Evolutionary conservation across 2,888 invertebrate genomes (phyloP).

Genomic region (Drosophila phalerata): DNA sequence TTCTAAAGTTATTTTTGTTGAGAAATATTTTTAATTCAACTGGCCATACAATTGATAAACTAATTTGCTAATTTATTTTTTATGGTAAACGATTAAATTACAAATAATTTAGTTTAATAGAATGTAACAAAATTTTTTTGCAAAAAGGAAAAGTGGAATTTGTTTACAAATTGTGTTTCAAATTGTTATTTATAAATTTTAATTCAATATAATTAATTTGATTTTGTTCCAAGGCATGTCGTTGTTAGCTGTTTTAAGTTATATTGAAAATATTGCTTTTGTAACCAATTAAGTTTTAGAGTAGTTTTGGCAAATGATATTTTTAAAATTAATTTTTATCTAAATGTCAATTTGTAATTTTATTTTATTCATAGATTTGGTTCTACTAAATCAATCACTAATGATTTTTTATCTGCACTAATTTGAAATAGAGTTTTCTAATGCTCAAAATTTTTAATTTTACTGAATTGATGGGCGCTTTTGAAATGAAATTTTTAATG

Average conservation of each 20-base stretch:
- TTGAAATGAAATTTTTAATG: background rate
- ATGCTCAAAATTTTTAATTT: background rate
- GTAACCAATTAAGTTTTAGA: background rate
- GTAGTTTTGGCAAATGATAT: background rate
- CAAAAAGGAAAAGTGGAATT: background rate
- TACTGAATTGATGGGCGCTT: background rate
- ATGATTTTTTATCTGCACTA: background rate
- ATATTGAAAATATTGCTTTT: background rate
- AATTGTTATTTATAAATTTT: background rate
- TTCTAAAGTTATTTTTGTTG: background rate
- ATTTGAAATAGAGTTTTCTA: background rate
- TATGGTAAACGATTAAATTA: background rate
- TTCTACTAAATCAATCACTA: background rate
- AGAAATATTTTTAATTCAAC: background rate
- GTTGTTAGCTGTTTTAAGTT: background rate
- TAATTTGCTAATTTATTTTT: background rate
- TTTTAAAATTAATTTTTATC: background rate
- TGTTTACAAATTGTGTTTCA: background rate
- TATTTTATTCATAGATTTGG: background rate
- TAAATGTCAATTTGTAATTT: background rate
- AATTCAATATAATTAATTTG: too few species aligned
- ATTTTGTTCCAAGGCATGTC: too few species aligned
- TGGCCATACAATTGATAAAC: background rate
- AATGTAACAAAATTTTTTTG: too few species aligned
- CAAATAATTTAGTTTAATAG: background rate